A percentile compares a stretch with the other conserved stretches of the same genome.
Evolutionary conservation across 2,113 vertebrate genomes (phyloP).

Genomic region (Nothocercus nigrocapillus): DNA sequence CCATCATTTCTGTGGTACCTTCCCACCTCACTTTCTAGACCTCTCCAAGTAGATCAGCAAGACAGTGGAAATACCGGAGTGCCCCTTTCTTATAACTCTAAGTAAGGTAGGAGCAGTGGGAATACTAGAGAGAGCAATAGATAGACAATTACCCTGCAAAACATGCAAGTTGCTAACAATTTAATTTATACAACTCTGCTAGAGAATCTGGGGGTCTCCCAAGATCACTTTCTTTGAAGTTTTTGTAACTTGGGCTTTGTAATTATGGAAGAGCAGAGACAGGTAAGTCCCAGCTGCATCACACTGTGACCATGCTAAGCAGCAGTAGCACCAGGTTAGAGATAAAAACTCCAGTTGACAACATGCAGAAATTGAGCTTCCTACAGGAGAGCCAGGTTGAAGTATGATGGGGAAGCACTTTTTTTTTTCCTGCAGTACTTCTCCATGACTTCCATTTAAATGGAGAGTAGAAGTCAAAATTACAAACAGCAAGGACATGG

Average conservation of each 20-base stretch:
- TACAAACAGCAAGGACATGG: neutral
- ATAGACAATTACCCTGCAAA: neutral
- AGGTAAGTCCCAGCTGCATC: neutral
- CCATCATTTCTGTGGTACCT: neutral
- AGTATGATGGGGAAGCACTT: fast-evolving
- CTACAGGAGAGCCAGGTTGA: no score
- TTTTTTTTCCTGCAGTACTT: neutral
- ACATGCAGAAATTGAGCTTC: neutral
- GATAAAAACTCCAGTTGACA: fast-evolving
- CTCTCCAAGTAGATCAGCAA: neutral
- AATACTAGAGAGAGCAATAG: neutral
- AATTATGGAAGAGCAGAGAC: neutral
- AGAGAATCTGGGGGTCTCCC: neutral
- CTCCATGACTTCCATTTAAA: neutral
- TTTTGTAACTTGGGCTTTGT: neutral
- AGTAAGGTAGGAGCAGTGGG: neutral
- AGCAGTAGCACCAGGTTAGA: neutral
- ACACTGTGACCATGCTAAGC: fast-evolving
- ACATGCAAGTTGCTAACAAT: fast-evolving
- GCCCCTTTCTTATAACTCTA: neutral
- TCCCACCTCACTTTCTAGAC: neutral
- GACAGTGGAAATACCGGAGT: neutral
- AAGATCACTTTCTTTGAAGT: neutral
- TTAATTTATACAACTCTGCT: neutral
- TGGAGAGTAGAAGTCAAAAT: neutral